A percentile compares a stretch with the other conserved stretches of the same genome.
These are phyloP conservation scores for Anastatus disparis DNA, from an alignment of 1,140 invertebrate species.

Conservation along the genomic window DNA sequence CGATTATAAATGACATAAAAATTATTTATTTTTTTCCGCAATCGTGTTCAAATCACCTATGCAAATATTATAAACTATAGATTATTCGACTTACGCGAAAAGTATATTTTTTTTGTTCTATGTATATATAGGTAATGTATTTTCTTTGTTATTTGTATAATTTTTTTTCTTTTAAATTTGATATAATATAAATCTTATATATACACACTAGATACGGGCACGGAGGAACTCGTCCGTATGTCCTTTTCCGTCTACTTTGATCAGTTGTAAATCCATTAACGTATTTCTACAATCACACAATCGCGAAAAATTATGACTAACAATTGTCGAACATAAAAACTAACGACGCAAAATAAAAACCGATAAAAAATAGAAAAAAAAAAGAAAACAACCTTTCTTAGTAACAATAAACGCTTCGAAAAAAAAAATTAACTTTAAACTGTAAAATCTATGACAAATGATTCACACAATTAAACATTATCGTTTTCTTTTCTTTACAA, in stretches of 20 bases:
- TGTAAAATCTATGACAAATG: background rate
- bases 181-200: conserved; percentile 57
- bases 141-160: conserved; percentile 42
- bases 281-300: conserved; percentile 17
- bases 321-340: background rate
- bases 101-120: conserved; percentile 43
- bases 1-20: background rate
- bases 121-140: conserved; percentile 30
- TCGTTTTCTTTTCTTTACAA: background rate
- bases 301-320: conserved; percentile 13
- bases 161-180: conserved; percentile 51
- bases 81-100: conserved; percentile 38
- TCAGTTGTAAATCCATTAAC: conserved; percentile 38
- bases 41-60: conserved; percentile 2
- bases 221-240: conserved; percentile 59
- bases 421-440: conserved; percentile 13
- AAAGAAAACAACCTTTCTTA: conserved; percentile 1
- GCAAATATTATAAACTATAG: conserved; percentile 15
- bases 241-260: conserved; percentile 51
- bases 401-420: conserved; percentile 8
- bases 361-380: conserved; percentile 12
- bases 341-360: background rate
- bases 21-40: too few species aligned
- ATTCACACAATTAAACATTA: background rate
- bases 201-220: conserved; percentile 57